phyloP scores from a whole-genome alignment of 2,888 invertebrate species.

The Tetheella fluctuosa region DNA sequence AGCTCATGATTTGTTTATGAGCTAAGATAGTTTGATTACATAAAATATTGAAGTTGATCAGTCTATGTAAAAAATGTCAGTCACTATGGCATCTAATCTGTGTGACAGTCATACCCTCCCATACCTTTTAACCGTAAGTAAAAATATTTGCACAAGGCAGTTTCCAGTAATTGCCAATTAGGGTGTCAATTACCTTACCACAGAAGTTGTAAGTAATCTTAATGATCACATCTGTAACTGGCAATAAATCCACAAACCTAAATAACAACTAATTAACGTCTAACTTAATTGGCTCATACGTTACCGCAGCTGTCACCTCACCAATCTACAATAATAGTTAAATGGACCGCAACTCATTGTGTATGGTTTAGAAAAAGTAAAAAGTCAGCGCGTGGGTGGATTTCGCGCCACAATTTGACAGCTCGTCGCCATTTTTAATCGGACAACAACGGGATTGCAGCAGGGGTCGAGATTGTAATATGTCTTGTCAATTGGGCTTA shows the following conservation, averaged over 20 bases:
- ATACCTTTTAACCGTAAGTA: neutral
- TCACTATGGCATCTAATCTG: too few relatives aligned
- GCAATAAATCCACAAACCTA: slow-evolving; percentile 46
- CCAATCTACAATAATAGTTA: slow-evolving; percentile 33
- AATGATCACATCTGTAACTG: slow-evolving; percentile 33
- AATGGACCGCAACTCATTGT: slow-evolving; percentile 41
- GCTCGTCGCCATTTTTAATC: slow-evolving; percentile 58
- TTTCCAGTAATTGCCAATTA: neutral
- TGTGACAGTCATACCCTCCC: too few relatives aligned
- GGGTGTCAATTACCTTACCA: neutral
- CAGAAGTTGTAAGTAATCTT: slow-evolving; percentile 20
- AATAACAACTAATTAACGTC: slow-evolving; percentile 52
- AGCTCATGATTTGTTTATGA: too few relatives aligned
- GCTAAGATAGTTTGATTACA: too few relatives aligned
- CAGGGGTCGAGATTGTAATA: slow-evolving; percentile 56
- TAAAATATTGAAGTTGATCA: too few relatives aligned
- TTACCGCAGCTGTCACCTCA: slow-evolving; percentile 54
- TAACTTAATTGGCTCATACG: slow-evolving; percentile 33
- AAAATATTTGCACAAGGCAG: neutral
- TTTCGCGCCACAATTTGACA: slow-evolving; percentile 66
- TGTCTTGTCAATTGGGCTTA: slow-evolving; percentile 78
- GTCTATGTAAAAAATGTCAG: too few relatives aligned
- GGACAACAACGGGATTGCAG: slow-evolving; percentile 33
- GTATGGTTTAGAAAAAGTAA: slow-evolving; percentile 55
- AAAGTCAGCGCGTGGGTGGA: slow-evolving; percentile 66